These are phyloP conservation scores for Creontiades dilutus DNA, from an alignment of 2,888 invertebrate genomes.

Conservation along the genomic window DNA sequence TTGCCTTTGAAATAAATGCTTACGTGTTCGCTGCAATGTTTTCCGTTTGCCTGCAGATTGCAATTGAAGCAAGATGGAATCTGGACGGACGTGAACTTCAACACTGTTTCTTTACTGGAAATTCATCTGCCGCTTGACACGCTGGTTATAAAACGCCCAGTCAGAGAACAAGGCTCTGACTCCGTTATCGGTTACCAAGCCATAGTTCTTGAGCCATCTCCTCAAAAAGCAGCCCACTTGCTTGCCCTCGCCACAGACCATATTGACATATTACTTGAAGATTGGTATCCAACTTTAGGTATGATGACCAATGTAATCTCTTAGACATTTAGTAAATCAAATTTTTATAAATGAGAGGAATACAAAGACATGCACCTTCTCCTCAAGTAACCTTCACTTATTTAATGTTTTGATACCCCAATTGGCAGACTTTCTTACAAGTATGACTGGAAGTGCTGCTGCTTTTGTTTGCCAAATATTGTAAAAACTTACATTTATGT, in stretches of 20 bases:
- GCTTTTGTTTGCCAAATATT: too few species aligned
- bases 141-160: conserved; percentile 81
- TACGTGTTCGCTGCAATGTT: too few species aligned
- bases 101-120: conserved; percentile 90
- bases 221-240: conserved; percentile 89
- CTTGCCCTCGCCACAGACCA: conserved; percentile 95
- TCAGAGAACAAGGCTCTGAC: conserved; percentile 78
- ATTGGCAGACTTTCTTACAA: too few species aligned
- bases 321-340: too few species aligned
- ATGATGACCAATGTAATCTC: conserved; percentile 66
- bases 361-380: too few species aligned
- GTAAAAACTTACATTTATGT: too few species aligned
- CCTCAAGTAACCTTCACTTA: too few species aligned
- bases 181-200: conserved; percentile 83
- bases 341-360: too few species aligned
- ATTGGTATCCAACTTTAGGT: conserved; percentile 97
- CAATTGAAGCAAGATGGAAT: conserved; percentile 89
- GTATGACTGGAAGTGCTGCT: too few species aligned
- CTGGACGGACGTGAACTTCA: conserved; percentile 91
- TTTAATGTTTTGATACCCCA: too few species aligned
- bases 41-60: conserved; percentile 68
- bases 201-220: conserved; percentile 87
- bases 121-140: conserved; percentile 88
- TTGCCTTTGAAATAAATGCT: too few species aligned
- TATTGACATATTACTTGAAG: conserved; percentile 96